Evolutionary conservation across 1,140 invertebrate genomes (phyloP).

Genomic region (Triops longicaudatus): DNA sequence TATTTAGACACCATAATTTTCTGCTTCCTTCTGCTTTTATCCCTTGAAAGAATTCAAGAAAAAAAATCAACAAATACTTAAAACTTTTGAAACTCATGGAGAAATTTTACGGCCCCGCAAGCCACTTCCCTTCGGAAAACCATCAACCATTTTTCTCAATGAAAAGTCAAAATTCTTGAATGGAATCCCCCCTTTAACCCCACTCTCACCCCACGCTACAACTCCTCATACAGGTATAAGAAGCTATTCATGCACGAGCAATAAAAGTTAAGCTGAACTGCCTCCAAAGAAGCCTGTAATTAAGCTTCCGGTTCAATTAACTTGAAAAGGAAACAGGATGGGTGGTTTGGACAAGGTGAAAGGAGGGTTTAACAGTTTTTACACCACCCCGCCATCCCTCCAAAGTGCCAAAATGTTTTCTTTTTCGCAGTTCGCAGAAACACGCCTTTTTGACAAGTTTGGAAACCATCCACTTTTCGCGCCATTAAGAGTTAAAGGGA

Average conservation of each 20-base stretch:
- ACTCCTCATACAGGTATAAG: not conserved
- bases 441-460: not conserved
- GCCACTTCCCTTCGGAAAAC: not conserved
- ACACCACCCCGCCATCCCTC: not conserved
- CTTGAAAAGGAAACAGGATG: conserved; percentile 7
- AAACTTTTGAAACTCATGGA: not conserved
- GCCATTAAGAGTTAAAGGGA: not conserved
- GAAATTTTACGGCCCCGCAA: not conserved
- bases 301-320: conserved; percentile 15
- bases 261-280: not conserved
- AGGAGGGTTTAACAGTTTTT: too few relatives aligned
- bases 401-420: not conserved
- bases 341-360: not conserved
- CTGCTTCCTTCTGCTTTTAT: not conserved
- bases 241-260: not conserved
- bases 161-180: not conserved
- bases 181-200: not conserved
- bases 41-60: not conserved
- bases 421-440: not conserved
- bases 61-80: not conserved
- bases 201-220: not conserved
- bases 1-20: not conserved
- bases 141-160: not conserved
- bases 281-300: not conserved
- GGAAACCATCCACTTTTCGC: not conserved